Base-by-base conservation (phyloP, 2,888 invertebrate genomes). In the Thysanoteuthis rhombus region DNA sequence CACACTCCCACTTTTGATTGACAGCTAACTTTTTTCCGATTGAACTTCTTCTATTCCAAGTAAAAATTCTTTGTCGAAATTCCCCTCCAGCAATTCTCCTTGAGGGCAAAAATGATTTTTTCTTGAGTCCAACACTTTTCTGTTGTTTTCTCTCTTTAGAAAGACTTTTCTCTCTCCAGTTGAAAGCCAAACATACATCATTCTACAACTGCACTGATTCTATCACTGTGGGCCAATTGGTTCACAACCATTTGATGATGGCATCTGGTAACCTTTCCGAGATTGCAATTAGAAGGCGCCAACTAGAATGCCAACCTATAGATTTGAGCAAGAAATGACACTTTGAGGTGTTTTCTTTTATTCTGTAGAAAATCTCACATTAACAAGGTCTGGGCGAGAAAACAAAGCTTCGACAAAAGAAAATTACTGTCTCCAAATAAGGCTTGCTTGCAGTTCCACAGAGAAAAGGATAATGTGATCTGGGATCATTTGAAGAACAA, bases 31-130 rank as follows among this genome's bases (percentile, higher is more conserved):
- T 91, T 42, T 40, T 42, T 38, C 40, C 39, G 39, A 91, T 91
- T 40, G 91, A 42, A 45, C 91, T 91, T 91, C 25, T 45, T 91
- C 91, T 45, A n/a, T 91, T 40, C 32, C 40, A 91, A 45, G 40
- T 91, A 45, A 91, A 91, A 42, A 40, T 45, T 91, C 45, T 91
- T 45, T 91, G 91, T 91, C 40, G 32, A 45, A 91, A 42, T 91
- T 22, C 19, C 39, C 91, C 40, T 40, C 91, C 39, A 39, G 40
- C 91, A 19, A 39, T 45, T 75, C 36, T 75, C 75, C 75, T 75
- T 75, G n/a, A 75, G 75, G 75, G 75, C 36, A 75, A 75, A 75
- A n/a, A n/a, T n/a, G 36, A n/a, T 75, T 75, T 75, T 75, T n/a
- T n/a, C n/a, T 19, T n/a, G 12, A 75, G 75, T 75, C 75, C 16